A percentile compares a stretch with the other conserved stretches of the same genome.
Evolutionary conservation across 2,113 vertebrate genomes (phyloP).

Genomic region (Microcebus griseorufus): DNA sequence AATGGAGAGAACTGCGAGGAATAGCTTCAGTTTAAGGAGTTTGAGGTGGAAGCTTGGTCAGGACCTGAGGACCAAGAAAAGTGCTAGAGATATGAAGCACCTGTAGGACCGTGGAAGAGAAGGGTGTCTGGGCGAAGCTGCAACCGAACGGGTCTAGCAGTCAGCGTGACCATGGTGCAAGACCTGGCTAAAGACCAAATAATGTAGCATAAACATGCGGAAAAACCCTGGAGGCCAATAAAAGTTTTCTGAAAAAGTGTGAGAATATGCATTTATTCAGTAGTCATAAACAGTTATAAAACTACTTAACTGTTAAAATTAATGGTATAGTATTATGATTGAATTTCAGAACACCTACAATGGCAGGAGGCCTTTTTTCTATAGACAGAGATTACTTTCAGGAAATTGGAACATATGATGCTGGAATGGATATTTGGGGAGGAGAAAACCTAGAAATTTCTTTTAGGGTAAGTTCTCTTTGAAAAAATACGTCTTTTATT

Average conservation of each 20-base stretch:
- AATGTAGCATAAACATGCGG: neutral
- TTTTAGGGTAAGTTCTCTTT: constrained; percentile 91
- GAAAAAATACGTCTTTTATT: constrained; percentile 10
- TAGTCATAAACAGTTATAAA: neutral
- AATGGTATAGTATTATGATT: constrained; percentile 28
- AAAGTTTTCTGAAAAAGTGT: neutral
- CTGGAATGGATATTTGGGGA: constrained; percentile 99
- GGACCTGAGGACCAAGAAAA: neutral
- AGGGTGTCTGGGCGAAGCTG: neutral
- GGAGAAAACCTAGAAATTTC: constrained; percentile 99
- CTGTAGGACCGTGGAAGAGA: neutral
- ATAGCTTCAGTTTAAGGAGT: neutral
- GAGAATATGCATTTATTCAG: constrained; percentile 3
- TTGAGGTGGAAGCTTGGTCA: neutral
- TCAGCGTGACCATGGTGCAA: no score
- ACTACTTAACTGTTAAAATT: constrained; percentile 42
- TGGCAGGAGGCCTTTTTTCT: constrained; percentile 99
- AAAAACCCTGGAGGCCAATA: neutral
- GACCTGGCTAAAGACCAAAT: neutral
- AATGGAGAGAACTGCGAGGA: neutral
- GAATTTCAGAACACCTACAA: constrained; percentile 94
- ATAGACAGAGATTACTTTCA: constrained; percentile 99
- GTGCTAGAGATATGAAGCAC: neutral
- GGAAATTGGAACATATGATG: constrained; percentile 98
- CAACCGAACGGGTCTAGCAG: no score